Base-by-base conservation (phyloP, 2,797 vertebrate genomes). In the Pogoniulus pusillus region DNA sequence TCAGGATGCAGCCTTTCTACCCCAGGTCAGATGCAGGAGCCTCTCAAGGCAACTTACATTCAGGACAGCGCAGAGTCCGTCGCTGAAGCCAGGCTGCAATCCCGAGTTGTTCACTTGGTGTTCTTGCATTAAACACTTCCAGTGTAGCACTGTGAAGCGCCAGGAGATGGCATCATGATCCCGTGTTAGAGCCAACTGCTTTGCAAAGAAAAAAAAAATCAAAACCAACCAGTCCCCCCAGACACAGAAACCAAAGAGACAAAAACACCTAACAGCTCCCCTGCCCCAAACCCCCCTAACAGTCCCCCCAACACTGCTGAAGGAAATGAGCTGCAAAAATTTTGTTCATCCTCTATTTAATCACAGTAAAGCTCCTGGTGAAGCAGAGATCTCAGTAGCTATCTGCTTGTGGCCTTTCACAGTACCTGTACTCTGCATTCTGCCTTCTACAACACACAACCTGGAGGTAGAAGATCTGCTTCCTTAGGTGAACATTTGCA, bases 121-220 rank as follows among this genome's bases (percentile, higher is more conserved):
- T 54, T 74, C 6, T 37, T 66, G 29, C 6, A 24, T 18, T 51
- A 22, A 66, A 47, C 0, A 2, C 49, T 69, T 76, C 32, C 70
- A 17, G 20, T 51, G 75, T 51, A 71, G n/a, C 34, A 47, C 60
- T 74, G 27, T 12, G 39, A 55, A 84, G n/a, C 66, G 79, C 78
- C 91, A 78, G 72, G 63, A 95, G 93, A 72, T 93, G 93, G 93
- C 93, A 73, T 2, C 58, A 32, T 4, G 8, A 70, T 30, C 65
- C 79, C 22, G 58, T 3, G 10, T 34, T 19, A 53, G 51, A 53
- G 16, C 27, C 14, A 16, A 16, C 27, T 53, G 26, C 22, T 45
- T 47, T 23, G 22, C 45, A 47, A 23, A 47, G 22, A 22, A 12
- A 23, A 47, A 45, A 45, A 19, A 45, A 18, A 18, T 43, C 43